Base-by-base conservation (phyloP, 2,888 invertebrate genomes). In the Syritta pipiens region DNA sequence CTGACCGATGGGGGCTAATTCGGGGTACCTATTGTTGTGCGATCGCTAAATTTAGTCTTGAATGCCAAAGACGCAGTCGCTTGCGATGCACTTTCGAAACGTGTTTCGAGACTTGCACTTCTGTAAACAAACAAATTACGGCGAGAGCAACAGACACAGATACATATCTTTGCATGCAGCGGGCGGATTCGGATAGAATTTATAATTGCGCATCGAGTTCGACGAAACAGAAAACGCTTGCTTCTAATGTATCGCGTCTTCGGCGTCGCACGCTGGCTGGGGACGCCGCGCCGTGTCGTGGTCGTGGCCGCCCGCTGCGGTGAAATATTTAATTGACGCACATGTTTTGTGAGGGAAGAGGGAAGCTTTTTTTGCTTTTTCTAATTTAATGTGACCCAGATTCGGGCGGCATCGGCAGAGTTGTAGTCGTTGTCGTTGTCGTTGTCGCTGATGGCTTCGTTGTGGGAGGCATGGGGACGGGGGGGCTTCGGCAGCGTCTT, bases 351-450 rank as follows among this genome's bases (percentile, higher is more conserved):
- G 48, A 20, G 44, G 26, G 28, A 20, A 30, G 44, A 22, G 53
- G 71, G 53, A 65, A 67, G 60, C 40, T 71, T 59, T 51, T 65
- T 55, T n/a, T n/a, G n/a, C n/a, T n/a, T n/a, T 76, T 71, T 65
- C 67, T 72, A 72, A 72, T 79, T 72, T 72, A 19, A 65, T 42
- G 4, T 79, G 77, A 79, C 77, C 77, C 60, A 79, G 72, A 49
- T 79, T 72, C 55, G 49, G 42, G 35, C 20, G 40, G n/a, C n/a
- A n/a, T n/a, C n/a, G n/a, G n/a, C n/a, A n/a, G n/a, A n/a, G n/a
- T n/a, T n/a, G 30, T 37, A 51, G 30, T 44, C 10, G 37, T 35
- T 40, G 12, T 32, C 20, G 32, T 20, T 4, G 42, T 42, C 22
- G 22, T 32, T 3, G n/a, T 30, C 24, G n/a, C 32, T 32, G 4